These are phyloP conservation scores for Nemapogon koenigi DNA, from an alignment of 2,888 invertebrate genomes.

Conservation along the genomic window DNA sequence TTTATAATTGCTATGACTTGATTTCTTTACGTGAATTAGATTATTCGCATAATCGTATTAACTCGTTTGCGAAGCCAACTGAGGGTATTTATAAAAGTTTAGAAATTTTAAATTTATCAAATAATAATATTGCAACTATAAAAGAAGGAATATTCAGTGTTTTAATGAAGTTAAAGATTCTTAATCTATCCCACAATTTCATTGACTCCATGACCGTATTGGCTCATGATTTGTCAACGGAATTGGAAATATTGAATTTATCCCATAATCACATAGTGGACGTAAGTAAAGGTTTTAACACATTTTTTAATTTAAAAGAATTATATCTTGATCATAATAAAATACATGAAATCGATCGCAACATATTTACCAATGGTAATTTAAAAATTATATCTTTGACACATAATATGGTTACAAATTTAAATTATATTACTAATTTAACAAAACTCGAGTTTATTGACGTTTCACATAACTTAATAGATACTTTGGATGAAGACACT, in stretches of 20 bases:
- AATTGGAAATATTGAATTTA: conserved; percentile 27
- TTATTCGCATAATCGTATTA: conserved; percentile 34
- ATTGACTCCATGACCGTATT: conserved; percentile 23
- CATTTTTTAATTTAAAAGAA: conserved; percentile 26
- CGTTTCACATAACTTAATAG: conserved; percentile 29
- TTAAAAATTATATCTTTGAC: too few relatives aligned
- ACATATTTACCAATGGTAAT: too few relatives aligned
- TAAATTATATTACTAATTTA: conserved; percentile 26
- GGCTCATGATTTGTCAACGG: conserved; percentile 35
- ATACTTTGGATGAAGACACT: conserved; percentile 20
- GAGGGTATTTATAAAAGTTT: conserved; percentile 20
- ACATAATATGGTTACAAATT: too few relatives aligned
- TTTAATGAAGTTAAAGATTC: conserved; percentile 23
- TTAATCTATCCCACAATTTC: conserved; percentile 36
- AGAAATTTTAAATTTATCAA: conserved; percentile 28
- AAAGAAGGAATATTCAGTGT: conserved; percentile 27
- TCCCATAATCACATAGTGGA: conserved; percentile 30
- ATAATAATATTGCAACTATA: conserved; percentile 28
- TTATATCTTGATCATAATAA: conserved; percentile 31
- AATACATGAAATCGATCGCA: too few relatives aligned
- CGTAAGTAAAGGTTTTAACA: conserved; percentile 30
- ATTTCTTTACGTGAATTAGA: conserved; percentile 24
- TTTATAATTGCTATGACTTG: conserved; percentile 24
- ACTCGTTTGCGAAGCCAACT: conserved; percentile 16
- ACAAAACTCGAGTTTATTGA: conserved; percentile 25